These are phyloP conservation scores for Hypomecis punctinalis DNA, from an alignment of 2,888 invertebrate species.

Conservation along the genomic window DNA sequence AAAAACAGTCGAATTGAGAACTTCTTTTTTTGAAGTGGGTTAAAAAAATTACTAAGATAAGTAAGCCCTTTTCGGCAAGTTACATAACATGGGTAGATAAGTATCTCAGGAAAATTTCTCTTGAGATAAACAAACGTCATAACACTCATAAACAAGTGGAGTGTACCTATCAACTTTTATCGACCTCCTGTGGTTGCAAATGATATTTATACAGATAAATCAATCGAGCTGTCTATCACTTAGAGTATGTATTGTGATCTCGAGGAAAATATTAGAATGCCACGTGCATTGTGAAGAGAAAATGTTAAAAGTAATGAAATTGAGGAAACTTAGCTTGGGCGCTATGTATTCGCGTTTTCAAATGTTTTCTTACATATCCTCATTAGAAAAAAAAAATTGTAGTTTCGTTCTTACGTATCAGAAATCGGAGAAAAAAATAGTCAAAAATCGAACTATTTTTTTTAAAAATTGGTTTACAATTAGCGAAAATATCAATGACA, in stretches of 20 bases:
- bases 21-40: not conserved
- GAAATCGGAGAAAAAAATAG: no score
- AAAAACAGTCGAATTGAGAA: no score
- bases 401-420: no score
- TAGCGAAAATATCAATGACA: no score
- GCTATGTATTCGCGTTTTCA: no score
- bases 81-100: not conserved
- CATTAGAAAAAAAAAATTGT: no score
- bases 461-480: no score
- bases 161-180: conserved; percentile 16
- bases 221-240: conserved; percentile 1
- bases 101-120: conserved; percentile 3
- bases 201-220: conserved; percentile 6
- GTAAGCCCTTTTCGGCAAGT: not conserved
- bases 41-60: no score
- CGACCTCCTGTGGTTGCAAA: conserved; percentile 6
- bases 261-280: not conserved
- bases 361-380: no score
- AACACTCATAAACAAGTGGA: conserved; percentile 16
- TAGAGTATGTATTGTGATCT: not conserved
- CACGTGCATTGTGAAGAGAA: not conserved
- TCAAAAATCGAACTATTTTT: no score
- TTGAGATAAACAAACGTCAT: conserved; percentile 2
- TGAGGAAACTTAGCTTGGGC: no score
- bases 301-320: not conserved